These are phyloP conservation scores for Vombatus ursinus DNA, from an alignment of 2,113 vertebrate genomes.

Conservation along the genomic window DNA sequence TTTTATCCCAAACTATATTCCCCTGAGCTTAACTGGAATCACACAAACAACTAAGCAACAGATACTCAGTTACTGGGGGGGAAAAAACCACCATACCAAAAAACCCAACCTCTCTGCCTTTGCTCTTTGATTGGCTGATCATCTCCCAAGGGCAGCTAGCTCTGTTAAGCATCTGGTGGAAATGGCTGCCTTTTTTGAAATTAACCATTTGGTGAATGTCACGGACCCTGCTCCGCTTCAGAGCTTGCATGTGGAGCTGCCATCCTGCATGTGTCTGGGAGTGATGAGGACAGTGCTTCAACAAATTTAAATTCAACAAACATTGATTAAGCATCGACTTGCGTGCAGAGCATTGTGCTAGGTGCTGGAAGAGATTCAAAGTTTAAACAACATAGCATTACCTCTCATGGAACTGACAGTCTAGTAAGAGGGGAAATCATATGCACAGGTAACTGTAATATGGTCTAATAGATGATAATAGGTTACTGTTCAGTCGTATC, in stretches of 20 bases:
- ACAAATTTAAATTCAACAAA: not conserved
- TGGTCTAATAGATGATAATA: not conserved
- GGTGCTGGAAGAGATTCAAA: not conserved
- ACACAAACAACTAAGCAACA: constrained; percentile 47
- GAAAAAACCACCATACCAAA: not conserved
- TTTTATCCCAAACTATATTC: constrained; percentile 18
- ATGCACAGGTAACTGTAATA: not conserved
- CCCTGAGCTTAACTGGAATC: constrained; percentile 47
- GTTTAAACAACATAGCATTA: not conserved
- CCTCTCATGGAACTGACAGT: not conserved
- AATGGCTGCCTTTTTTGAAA: constrained; percentile 74
- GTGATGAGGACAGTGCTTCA: not conserved
- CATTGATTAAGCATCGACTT: not conserved
- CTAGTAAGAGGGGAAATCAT: not conserved
- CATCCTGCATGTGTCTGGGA: constrained; percentile 28
- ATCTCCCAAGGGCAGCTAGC: constrained; percentile 63
- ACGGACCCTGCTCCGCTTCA: constrained; percentile 62
- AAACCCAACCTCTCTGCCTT: constrained; percentile 22
- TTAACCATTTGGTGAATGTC: constrained; percentile 75
- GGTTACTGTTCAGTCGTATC: not conserved
- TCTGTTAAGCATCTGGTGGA: constrained; percentile 74
- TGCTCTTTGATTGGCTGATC: constrained; percentile 58
- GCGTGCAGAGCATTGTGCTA: not conserved
- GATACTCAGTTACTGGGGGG: constrained; percentile 53
- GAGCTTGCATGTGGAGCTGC: not conserved